Conservation (phyloP, 2,888 invertebrate species). For the Synergus gifuensis region DNA sequence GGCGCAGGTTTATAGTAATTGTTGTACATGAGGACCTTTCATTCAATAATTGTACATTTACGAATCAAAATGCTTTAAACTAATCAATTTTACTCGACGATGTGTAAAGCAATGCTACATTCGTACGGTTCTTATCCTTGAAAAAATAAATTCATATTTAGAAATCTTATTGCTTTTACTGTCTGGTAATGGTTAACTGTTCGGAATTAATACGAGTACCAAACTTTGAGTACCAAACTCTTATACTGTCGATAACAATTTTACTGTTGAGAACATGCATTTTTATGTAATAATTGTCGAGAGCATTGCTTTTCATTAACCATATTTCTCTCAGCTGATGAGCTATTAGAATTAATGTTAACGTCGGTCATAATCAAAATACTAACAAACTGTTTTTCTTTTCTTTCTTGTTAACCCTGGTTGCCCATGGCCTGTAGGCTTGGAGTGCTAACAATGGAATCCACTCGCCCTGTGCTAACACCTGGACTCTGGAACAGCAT, state of each 20-base stretch:
- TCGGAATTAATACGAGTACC: constrained; percentile 24
- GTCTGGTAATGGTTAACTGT: constrained; percentile 39
- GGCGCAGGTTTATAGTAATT: constrained; percentile 60
- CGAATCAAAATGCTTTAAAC: constrained; percentile 68
- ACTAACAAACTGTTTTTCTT: constrained; percentile 87
- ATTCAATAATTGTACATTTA: constrained; percentile 54
- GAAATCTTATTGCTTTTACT: constrained; percentile 25
- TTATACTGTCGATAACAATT: constrained; percentile 27
- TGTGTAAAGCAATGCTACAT: constrained; percentile 63
- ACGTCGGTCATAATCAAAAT: constrained; percentile 72
- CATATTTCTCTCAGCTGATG: constrained; percentile 71
- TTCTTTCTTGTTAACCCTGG: constrained; percentile 84
- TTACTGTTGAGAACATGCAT: constrained; percentile 15
- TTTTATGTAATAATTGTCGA: constrained; percentile 41
- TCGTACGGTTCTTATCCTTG: constrained; percentile 42
- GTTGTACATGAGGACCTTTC: constrained; percentile 51
- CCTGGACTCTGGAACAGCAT: constrained; percentile 77
- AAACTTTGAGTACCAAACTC: constrained; percentile 2
- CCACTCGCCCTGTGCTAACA: constrained; percentile 78
- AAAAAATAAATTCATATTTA: constrained; percentile 58
- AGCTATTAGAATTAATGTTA: constrained; percentile 64
- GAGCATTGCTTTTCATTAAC: constrained; percentile 73
- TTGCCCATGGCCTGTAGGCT: constrained; percentile 83
- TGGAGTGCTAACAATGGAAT: constrained; percentile 85
- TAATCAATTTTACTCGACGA: constrained; percentile 61